A percentile compares a stretch with the other conserved stretches of the same genome.
Conservation (phyloP, 2,888 invertebrate species). For the Zootermopsis nevadensis region DNA sequence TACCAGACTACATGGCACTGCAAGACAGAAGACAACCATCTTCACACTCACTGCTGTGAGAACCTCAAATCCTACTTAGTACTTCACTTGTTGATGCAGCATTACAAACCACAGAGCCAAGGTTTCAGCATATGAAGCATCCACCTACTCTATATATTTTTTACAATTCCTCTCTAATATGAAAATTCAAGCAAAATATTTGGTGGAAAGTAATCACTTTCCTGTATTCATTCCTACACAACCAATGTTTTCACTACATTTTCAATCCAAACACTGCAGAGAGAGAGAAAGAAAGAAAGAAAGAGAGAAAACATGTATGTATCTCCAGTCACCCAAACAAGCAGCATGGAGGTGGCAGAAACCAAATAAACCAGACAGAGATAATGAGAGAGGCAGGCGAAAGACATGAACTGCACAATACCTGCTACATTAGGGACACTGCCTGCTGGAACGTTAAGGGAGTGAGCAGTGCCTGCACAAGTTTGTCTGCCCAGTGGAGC, state of each 20-base stretch:
- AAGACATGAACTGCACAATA: slow-evolving; percentile 44
- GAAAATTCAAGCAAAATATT: neutral
- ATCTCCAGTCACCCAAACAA: slow-evolving; percentile 39
- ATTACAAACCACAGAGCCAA: neutral
- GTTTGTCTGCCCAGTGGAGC: slow-evolving; percentile 46
- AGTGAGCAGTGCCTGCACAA: slow-evolving; percentile 43
- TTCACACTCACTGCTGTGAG: too few species aligned
- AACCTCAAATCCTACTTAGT: too few species aligned
- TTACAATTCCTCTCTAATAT: neutral
- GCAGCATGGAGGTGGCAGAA: slow-evolving; percentile 38
- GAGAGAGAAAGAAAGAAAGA: neutral
- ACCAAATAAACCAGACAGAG: slow-evolving; percentile 25
- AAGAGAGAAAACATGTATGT: neutral
- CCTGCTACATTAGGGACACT: slow-evolving; percentile 46
- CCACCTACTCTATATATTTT: neutral
- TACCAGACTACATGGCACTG: too few species aligned
- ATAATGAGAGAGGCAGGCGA: neutral
- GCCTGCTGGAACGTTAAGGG: slow-evolving; percentile 41
- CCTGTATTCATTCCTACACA: neutral
- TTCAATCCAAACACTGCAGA: slow-evolving; percentile 38
- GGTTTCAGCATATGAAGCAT: neutral
- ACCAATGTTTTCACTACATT: neutral
- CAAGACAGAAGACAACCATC: too few species aligned
- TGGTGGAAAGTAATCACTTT: neutral
- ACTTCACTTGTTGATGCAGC: neutral